Evolutionary conservation across 2,797 vertebrate genomes (phyloP), one percentile per base, ranked within the genome.

Genomic region (Gastrophryne carolinensis): DNA sequence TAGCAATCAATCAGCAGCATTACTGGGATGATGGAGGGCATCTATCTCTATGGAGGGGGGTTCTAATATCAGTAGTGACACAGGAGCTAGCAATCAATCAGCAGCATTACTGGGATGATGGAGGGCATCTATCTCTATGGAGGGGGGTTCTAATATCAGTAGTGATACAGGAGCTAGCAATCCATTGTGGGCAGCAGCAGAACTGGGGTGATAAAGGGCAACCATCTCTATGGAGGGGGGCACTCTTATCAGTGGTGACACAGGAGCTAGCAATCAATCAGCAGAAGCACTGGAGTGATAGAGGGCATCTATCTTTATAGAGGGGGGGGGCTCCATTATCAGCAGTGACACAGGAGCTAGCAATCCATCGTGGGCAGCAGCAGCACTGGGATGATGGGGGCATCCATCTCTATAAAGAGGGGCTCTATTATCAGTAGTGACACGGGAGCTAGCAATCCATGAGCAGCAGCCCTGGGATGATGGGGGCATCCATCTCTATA

Each of bases 381-480:
- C 26, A 19, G 66, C 66, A 37, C 27, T 1, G 1, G 5, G 32
- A 23, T 13, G 34, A 52, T 69, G 53, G 47, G 8, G n/a, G 17
- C 26, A 49, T n/a, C 53, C 68, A 49, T 41, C 39, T 21, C 49
- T 35, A 64, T 5, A 30, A 23, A 26, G 44, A 61, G 37, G 75
- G 72, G 78, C 56, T 81, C 58, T 82, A 37, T 3, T 21, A n/a
- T n/a, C n/a, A n/a, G n/a, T 61, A 21, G 32, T 61, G 58, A 30
- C 12, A 23, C 30, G 7, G 21, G 37, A 44, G 7, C 3, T 37
- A 27, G 15, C n/a, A n/a, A n/a, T n/a, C n/a, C n/a, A n/a, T n/a
- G n/a, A n/a, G n/a, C n/a, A n/a, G n/a, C n/a, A n/a, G n/a, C n/a
- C n/a, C n/a, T n/a, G n/a, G n/a, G n/a, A n/a, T n/a, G n/a, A n/a